These are phyloP conservation scores for Mystacides longicornis DNA, from an alignment of 2,888 invertebrate genomes.

Conservation along the genomic window DNA sequence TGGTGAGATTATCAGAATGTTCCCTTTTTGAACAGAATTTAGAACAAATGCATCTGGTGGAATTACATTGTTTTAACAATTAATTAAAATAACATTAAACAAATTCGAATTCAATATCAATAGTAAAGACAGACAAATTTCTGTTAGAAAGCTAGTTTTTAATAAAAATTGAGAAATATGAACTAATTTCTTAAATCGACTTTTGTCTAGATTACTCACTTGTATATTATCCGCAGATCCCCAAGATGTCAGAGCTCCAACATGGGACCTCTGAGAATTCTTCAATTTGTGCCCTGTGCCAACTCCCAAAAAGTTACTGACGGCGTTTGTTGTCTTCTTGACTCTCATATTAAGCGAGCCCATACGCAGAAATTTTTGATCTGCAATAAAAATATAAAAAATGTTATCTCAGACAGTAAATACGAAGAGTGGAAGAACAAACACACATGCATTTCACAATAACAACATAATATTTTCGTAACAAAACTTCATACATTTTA, in stretches of 20 bases:
- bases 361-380: conserved; percentile 83
- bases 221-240: conserved; percentile 84
- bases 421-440: too few species aligned
- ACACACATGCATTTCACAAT: too few species aligned
- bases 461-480: too few species aligned
- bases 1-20: too few species aligned
- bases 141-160: too few species aligned
- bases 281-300: conserved; percentile 48
- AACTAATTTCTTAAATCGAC: neutral
- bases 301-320: conserved; percentile 83
- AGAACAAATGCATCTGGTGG: too few species aligned
- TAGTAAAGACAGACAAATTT: too few species aligned
- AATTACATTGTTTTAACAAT: neutral
- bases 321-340: conserved; percentile 87
- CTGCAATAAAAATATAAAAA: conserved; percentile 34
- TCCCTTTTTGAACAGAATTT: too few species aligned
- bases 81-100: neutral
- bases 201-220: too few species aligned
- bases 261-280: conserved; percentile 36
- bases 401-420: too few species aligned
- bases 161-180: neutral
- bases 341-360: conserved; percentile 88
- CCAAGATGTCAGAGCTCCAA: conserved; percentile 61
- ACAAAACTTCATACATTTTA: too few species aligned
- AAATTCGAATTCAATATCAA: too few species aligned